A percentile compares a stretch with the other conserved stretches of the same genome.
phyloP scores from a whole-genome alignment of 2,797 vertebrate genomes.

The Buceros bicornis region DNA sequence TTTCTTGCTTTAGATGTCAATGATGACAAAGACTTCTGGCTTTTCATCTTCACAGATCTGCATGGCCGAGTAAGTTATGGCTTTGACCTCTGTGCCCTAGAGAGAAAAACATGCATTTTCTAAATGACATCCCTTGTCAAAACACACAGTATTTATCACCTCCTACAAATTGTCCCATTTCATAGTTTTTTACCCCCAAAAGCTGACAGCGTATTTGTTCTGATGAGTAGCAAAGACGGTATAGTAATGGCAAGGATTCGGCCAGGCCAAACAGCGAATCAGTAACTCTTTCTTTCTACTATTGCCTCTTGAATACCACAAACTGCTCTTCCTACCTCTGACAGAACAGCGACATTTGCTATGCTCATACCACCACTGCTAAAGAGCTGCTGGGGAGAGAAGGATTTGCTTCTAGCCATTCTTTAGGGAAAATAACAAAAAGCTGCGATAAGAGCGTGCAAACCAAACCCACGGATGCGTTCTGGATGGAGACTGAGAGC shows the following conservation, averaged over 20 bases:
- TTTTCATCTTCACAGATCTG: constrained; percentile 91
- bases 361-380: neutral
- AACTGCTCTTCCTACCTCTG: neutral
- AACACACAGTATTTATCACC: neutral
- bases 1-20: constrained; percentile 88
- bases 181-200: neutral
- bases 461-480: neutral
- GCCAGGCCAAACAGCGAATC: neutral
- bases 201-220: neutral
- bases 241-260: neutral
- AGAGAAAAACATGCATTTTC: constrained; percentile 12
- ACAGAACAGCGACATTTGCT: neutral
- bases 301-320: neutral
- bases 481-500: neutral
- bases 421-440: neutral
- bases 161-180: neutral
- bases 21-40: constrained; percentile 93
- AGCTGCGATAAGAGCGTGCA: neutral
- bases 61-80: constrained; percentile 99
- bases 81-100: constrained; percentile 98
- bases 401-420: neutral
- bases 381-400: neutral
- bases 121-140: neutral
- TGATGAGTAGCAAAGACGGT: neutral
- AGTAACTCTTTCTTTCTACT: neutral